Conservation (phyloP, 23 tunicate species). For the Ciona savignyi region DNA sequence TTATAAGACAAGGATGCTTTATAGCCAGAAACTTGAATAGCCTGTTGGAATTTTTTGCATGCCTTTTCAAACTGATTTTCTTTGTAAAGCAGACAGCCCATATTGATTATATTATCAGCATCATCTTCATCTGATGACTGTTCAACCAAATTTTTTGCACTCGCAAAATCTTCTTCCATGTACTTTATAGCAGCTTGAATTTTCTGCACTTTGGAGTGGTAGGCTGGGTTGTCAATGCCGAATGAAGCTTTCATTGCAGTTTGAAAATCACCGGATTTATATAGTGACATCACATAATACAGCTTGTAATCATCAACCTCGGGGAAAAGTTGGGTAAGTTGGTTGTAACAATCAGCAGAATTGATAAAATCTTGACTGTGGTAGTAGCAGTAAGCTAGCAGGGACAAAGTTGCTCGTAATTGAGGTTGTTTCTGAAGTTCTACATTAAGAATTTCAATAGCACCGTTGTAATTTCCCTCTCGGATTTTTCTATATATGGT, state of each 20-base stretch:
- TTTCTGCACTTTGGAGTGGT: conserved; percentile 58
- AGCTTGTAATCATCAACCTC: conserved; percentile 95
- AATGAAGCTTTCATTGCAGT: conserved; percentile 88
- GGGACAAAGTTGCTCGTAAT: conserved; percentile 70
- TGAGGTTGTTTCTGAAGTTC: conserved; percentile 88
- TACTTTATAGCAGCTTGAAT: conserved; percentile 96
- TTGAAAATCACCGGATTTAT: conserved; percentile 85
- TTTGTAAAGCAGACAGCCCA: conserved; percentile 87
- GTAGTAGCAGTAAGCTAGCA: conserved; percentile 89
- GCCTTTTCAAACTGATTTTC: conserved; percentile 80
- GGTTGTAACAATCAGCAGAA: conserved; percentile 79
- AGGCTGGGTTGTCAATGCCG: conserved; percentile 77
- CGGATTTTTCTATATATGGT: conserved; percentile 76
- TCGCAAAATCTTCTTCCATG: conserved; percentile 88
- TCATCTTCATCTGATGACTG: conserved; percentile 79
- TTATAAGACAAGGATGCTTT: conserved; percentile 72
- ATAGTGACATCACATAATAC: conserved; percentile 89
- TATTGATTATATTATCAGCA: conserved; percentile 65
- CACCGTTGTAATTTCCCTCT: conserved; percentile 56
- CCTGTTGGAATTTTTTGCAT: conserved; percentile 88
- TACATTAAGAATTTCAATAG: conserved; percentile 42
- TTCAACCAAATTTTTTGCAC: conserved; percentile 73
- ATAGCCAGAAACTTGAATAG: conserved; percentile 82
- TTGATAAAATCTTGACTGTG: conserved; percentile 57
- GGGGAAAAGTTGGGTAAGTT: conserved; percentile 67